phyloP scores from a whole-genome alignment of 2,888 invertebrate genomes.

The Pocota personata region DNA sequence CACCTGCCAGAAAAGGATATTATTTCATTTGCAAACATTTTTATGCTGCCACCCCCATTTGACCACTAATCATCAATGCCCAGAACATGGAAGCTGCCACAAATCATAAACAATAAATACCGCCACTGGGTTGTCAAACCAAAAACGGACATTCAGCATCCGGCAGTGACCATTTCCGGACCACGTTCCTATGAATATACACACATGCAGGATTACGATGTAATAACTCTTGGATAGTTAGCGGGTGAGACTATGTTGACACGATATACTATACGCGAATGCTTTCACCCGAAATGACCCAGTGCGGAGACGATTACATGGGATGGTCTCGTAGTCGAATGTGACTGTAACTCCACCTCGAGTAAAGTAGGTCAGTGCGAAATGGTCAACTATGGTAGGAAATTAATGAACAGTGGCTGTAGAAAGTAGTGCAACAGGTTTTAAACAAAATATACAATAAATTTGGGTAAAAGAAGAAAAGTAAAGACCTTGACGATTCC shows the following conservation, averaged over 20 bases:
- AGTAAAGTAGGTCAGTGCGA: slow-evolving; percentile 14
- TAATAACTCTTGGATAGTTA: slow-evolving; percentile 51
- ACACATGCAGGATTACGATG: slow-evolving; percentile 41
- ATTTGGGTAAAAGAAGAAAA: not conserved
- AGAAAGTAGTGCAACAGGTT: not conserved
- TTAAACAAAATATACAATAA: too few relatives aligned
- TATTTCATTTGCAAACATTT: slow-evolving; percentile 38
- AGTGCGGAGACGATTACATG: slow-evolving; percentile 30
- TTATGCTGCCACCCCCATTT: slow-evolving; percentile 5
- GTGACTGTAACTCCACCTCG: not conserved
- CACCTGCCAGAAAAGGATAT: slow-evolving; percentile 48
- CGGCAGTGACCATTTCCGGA: slow-evolving; percentile 47
- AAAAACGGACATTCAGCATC: slow-evolving; percentile 44
- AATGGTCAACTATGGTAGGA: not conserved
- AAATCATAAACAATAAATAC: slow-evolving; percentile 71
- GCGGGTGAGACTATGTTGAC: slow-evolving; percentile 43
- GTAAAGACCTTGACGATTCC: too few relatives aligned
- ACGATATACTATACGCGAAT: slow-evolving; percentile 45
- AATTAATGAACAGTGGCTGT: not conserved
- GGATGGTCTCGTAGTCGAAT: slow-evolving; percentile 17
- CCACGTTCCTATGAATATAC: not conserved
- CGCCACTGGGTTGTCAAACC: slow-evolving; percentile 58
- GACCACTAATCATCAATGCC: slow-evolving; percentile 67
- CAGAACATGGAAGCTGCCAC: slow-evolving; percentile 36
- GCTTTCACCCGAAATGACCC: slow-evolving; percentile 56